Percentiles rank a stretch among this genome's conserved stretches.
phyloP scores from a whole-genome alignment of 1,140 invertebrate genomes.

The Phortica variegata region DNA sequence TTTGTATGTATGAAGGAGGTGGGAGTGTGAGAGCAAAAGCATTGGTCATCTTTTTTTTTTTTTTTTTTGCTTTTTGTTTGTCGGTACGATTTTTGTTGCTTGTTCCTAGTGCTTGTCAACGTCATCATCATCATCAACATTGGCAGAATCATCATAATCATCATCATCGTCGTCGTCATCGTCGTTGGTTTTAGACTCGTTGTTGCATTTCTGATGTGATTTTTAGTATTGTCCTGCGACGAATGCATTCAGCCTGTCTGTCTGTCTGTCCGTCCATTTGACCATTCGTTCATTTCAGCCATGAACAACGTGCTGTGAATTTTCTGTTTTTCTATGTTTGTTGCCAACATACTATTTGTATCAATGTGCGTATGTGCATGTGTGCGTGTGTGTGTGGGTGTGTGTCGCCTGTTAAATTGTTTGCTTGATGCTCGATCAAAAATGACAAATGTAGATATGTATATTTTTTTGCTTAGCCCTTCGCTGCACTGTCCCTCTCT shows the following conservation, averaged over 20 bases:
- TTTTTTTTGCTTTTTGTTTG: slow-evolving; percentile 12
- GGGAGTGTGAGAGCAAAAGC: too few species aligned
- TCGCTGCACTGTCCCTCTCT: slow-evolving; percentile 20
- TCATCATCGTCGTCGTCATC: slow-evolving; percentile 19
- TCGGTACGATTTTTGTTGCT: slow-evolving; percentile 6
- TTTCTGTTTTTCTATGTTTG: too few species aligned
- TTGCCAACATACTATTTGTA: neutral
- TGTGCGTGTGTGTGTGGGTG: slow-evolving; percentile 11
- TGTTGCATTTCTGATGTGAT: slow-evolving; percentile 55
- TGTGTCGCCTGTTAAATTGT: slow-evolving; percentile 38
- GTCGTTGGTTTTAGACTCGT: slow-evolving; percentile 24
- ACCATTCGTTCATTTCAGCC: too few species aligned
- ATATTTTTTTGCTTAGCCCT: slow-evolving; percentile 22
- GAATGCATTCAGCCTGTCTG: slow-evolving; percentile 41
- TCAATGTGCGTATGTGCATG: slow-evolving; percentile 6
- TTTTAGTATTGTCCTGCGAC: slow-evolving; percentile 53
- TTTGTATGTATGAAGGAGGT: slow-evolving; percentile 1
- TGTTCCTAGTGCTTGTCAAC: slow-evolving; percentile 20
- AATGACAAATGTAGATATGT: slow-evolving; percentile 47
- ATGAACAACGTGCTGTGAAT: too few species aligned
- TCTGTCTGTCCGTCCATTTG: too few species aligned
- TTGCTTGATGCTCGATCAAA: slow-evolving; percentile 55
- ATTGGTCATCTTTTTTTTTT: too few species aligned
- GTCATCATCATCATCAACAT: slow-evolving; percentile 30
- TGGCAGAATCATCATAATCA: slow-evolving; percentile 25